phyloP scores from a whole-genome alignment of 2,888 invertebrate genomes.

The Cerceris ruficornis region DNA sequence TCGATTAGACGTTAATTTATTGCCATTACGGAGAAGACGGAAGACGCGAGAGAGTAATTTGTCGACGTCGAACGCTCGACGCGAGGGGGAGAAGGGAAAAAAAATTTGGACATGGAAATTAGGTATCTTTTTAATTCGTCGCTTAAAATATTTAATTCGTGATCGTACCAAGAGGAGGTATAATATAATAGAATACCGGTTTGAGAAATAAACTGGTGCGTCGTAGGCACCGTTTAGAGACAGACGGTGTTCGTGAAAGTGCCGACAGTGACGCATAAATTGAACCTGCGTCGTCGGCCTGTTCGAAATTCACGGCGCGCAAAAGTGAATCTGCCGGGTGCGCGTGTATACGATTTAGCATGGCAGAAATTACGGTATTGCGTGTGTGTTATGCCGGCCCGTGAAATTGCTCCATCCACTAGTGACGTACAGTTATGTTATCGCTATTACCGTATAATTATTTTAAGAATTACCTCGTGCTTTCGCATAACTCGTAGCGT shows the following conservation, averaged over 20 bases:
- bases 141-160: no score
- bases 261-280: slow-evolving; percentile 43
- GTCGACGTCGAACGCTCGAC: not conserved
- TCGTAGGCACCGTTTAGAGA: not conserved
- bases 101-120: no score
- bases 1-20: not conserved
- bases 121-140: no score
- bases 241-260: slow-evolving; percentile 50
- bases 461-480: slow-evolving; percentile 9
- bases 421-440: slow-evolving; percentile 47
- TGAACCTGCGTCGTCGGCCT: slow-evolving; percentile 26
- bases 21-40: not conserved
- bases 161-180: no score
- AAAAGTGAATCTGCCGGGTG: slow-evolving; percentile 32
- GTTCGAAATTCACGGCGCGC: slow-evolving; percentile 52
- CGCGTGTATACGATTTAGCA: slow-evolving; percentile 42
- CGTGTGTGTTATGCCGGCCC: slow-evolving; percentile 29
- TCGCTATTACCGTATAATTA: slow-evolving; percentile 38
- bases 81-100: no score
- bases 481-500: slow-evolving; percentile 14
- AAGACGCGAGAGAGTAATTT: not conserved
- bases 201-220: not conserved
- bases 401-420: slow-evolving; percentile 47
- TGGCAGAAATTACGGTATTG: slow-evolving; percentile 46
- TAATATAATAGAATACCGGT: no score